Evolutionary conservation across 2,797 vertebrate species (phyloP), one percentile per base, ranked within the genome.

Genomic region (Microctenopoma lineatum): DNA sequence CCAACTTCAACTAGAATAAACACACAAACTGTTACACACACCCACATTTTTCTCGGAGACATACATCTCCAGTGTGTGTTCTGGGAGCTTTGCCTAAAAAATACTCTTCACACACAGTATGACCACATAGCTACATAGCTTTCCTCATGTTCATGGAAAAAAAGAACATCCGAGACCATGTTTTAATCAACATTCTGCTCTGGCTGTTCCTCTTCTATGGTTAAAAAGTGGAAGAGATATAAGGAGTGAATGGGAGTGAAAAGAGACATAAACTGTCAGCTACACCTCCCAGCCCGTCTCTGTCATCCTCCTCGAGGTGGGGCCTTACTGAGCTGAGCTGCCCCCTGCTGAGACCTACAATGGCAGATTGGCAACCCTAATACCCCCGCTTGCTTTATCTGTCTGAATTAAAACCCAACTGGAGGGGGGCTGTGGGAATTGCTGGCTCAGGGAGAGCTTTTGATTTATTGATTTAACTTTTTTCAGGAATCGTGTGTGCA

Each of bases 321-420:
- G 79, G 76, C 51, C 78, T 85, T 75, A 66, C 79, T 79, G 66
- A 84, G 89, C 84, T 77, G 69, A 78, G 75, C 79, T 63, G 36
- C 67, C 78, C 74, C 77, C 78, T 47, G 71, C 80, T 69, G 88
- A 86, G 86, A 65, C 75, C 62, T 46, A 89, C 83, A 87, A 83
- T 85, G 68, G 81, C 86, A 87, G 85, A 91, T 82, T 91, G 89
- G 83, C 87, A 91, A 68, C 90, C 64, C 39, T 89, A 90, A 91
- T 90, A 77, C 84, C 68, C 34, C 80, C 45, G 83, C 81, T 77
- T 46, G 15, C 87, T 87, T 87, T 87, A 88, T 88, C 89, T 87
- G 79, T 75, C 61, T 59, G 76, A 86, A 89, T 89, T 90, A 84
- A 91, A 90, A 63, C 81, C 77, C 77, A 81, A 67, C 84, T 81